Evolutionary conservation across 2,888 invertebrate genomes (phyloP), one percentile per base, ranked within the genome.

Genomic region (Brachylomia viminalis): DNA sequence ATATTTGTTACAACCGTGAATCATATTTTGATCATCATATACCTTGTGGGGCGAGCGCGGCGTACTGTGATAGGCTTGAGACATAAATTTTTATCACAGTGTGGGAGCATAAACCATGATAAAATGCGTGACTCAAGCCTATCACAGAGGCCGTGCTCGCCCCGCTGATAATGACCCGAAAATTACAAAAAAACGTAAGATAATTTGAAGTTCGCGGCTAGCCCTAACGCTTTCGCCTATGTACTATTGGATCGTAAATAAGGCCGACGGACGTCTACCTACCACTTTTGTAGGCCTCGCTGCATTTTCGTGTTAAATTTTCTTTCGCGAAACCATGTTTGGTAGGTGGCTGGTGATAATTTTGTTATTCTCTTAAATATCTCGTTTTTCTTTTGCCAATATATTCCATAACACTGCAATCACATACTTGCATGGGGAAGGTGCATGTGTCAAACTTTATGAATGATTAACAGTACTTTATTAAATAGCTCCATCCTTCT

Each of bases 371-470:
- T 30, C 62, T 79, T 45, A 56, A 42, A 23, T 17, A 30, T 66
- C 2, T 59, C 15, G 33, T 27, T 42, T 27, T 59, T 59, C 38
- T 58, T 78, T 78, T 80, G 73, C 68, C 67, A 80, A 82, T 83
- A 85, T 84, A 89, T 88, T 91, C 87, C 89, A 90, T 82, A 90
- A 80, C 83, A 86, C 86, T 89, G 78, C 71, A 80, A 75, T 78
- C 23, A 81, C 65, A 74, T 71, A 74, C 75, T 85, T 82, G 84
- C 84, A 88, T 76, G 82, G 82, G 33, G 45, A 23, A 76, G 47
- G 82, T 85, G 86, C 72, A 83, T 80, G 78, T 77, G 59, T 62
- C 58, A 79, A 72, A 77, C n/a, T 23, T 6, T 62, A 66, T 75
- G 58, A 83, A 84, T 68, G 38, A 82, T n/a, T 71, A 72, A 81